Percentiles rank a stretch among this genome's conserved stretches.
These are phyloP conservation scores for Amiota communis DNA, from an alignment of 2,888 invertebrate genomes.

Conservation along the genomic window DNA sequence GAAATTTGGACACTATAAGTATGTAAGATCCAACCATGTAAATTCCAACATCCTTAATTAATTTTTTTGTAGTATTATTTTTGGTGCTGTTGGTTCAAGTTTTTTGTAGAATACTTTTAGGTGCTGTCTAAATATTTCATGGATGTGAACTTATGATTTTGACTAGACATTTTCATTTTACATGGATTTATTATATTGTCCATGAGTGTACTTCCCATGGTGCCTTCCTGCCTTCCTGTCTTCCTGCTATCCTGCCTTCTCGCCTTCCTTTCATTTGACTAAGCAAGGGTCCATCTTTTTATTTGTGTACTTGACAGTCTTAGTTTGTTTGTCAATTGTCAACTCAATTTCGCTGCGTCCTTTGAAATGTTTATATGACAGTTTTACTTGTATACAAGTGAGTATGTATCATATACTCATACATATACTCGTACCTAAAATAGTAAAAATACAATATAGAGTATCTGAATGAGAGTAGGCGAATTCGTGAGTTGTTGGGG, in stretches of 20 bases:
- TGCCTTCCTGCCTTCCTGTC: neutral
- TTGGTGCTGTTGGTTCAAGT: too few relatives aligned
- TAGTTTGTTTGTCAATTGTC: conserved; percentile 60
- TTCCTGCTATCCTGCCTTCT: neutral
- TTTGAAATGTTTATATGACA: conserved; percentile 24
- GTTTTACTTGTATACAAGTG: conserved; percentile 44
- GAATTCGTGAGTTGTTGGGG: conserved; percentile 17
- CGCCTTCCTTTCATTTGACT: neutral
- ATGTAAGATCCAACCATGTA: too few relatives aligned
- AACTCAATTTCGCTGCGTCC: conserved; percentile 51
- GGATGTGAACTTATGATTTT: too few relatives aligned
- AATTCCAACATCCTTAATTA: too few relatives aligned
- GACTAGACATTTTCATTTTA: too few relatives aligned
- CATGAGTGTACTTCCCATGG: neutral
- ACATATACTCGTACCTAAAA: neutral
- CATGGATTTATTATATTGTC: too few relatives aligned
- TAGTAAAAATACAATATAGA: too few relatives aligned
- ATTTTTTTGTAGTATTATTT: too few relatives aligned
- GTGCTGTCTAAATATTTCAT: too few relatives aligned
- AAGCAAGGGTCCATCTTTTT: neutral
- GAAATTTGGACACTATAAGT: too few relatives aligned
- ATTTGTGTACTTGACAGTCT: conserved; percentile 57
- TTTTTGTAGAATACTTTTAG: too few relatives aligned
- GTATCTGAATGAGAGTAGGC: neutral
- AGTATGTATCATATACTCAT: too few relatives aligned